Conservation (phyloP, 2,888 invertebrate genomes). For the Nemoura dubitans region DNA sequence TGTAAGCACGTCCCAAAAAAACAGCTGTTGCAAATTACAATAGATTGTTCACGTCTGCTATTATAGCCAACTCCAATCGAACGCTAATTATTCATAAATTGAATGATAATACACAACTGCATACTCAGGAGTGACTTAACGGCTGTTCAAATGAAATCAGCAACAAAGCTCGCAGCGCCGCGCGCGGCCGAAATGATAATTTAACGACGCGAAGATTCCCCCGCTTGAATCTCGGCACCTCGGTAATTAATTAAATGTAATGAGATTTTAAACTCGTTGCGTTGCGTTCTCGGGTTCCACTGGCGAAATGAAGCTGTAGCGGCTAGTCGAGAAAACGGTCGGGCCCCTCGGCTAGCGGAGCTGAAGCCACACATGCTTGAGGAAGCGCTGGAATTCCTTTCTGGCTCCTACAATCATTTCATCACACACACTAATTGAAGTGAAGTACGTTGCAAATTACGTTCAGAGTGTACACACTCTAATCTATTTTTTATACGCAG, state of each 20-base stretch:
- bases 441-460: background rate
- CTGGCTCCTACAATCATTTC: background rate
- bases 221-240: slow-evolving; percentile 28
- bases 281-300: background rate
- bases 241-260: slow-evolving; percentile 49
- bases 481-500: background rate
- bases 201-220: slow-evolving; percentile 17
- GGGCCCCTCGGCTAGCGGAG: background rate
- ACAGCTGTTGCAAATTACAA: background rate
- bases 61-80: background rate
- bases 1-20: background rate
- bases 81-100: background rate
- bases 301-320: background rate
- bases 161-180: background rate
- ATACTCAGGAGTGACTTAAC: background rate
- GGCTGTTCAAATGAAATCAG: background rate
- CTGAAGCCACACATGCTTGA: background rate
- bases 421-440: background rate
- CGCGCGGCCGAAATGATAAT: slow-evolving; percentile 27
- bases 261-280: slow-evolving; percentile 46
- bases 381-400: background rate
- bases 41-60: background rate
- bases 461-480: background rate
- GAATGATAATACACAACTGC: background rate
- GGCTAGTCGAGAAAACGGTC: background rate